Evolutionary conservation across 1,140 invertebrate species (phyloP), one percentile per base, ranked within the genome.

Genomic region (Drosophila varians): DNA sequence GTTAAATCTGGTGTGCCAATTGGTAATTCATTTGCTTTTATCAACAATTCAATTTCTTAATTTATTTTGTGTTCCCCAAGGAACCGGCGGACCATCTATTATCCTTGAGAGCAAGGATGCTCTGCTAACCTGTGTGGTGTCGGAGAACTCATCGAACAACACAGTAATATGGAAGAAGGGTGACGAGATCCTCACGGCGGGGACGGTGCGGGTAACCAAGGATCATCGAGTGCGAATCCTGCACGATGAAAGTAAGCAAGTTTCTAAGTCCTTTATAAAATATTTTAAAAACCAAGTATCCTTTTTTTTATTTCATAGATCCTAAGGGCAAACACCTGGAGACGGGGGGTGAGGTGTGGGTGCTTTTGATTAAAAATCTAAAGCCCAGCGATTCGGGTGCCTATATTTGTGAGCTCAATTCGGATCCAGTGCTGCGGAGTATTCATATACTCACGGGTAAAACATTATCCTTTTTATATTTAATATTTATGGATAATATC

Each of bases 321-420:
- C 93, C 93, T 0, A 92, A 91, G 2, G 92, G 92, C 12, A 75
- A 55, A 16, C 82, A 70, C 49, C 90, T 92, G 49, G 89, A 83
- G 26, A 92, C 93, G 91, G 93, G 94, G 11, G 95, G 95, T 1
- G 95, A 96, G 79, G 95, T 96, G 9, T 97, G 96, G 96, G 95
- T 96, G 21, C 92, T 97, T n/a, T 93, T 95, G 36, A 96, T 97
- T 75, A 94, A 94, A 75, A 91, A 93, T 19, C 93, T 94, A 1
- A 94, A 93, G 75, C 89, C 93, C 3, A 92, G 92, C 5, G 96
- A 97, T 90, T 93, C 95, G 4, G 96, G 96, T 2, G 92, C 96
- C 5, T 97, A 97, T 80, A 93, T 95, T 65, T 97, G 96, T 74
- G 96, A 96, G 91, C 93, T 96, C 0, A 97, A 96, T 92, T 95